Evolutionary conservation across 2,113 vertebrate genomes (phyloP), one percentile per base, ranked within the genome.

Genomic region (Glareola pratincola): DNA sequence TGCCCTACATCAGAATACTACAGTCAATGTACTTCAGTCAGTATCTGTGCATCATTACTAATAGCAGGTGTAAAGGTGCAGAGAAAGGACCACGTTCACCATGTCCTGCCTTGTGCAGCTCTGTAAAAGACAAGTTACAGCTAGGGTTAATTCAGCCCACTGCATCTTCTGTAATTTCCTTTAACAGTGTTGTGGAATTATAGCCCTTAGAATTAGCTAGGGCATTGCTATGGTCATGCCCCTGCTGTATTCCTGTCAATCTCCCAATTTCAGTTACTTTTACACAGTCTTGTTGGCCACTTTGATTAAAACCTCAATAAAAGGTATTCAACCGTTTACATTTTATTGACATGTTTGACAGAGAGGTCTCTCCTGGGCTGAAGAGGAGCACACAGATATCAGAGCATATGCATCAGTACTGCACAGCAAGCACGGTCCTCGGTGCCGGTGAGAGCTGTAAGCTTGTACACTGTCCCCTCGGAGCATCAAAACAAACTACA

Each of bases 231-330:
- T 50, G 66, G 73, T 60, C 94, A 77, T 77, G 41, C 27, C 66
- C n/a, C 41, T 59, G 78, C 76, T 91, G 53, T 59, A 79, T 54
- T 92, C 57, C 85, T 82, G 76, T 74, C 63, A 93, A 53, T 88
- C 50, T 90, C 68, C 37, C 27, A 37, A 34, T 67, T 91, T 84
- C 79, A 71, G 59, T 51, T 81, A 74, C 45, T 89, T 91, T 74
- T 64, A 36, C 51, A n/a, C 17, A 91, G 60, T 79, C 80, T 74
- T 50, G 53, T 45, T 43, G 68, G 29, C 13, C 37, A 37, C 45
- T 90, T 92, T 74, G 89, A 92, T 86, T 79, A 95, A 95, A 94
- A 92, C 8, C 75, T 84, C 78, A 79, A 23, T 79, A 60, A 94
- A 90, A 93, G 30, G 9, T 60, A 88, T 72, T 86, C 64, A 91